These are phyloP conservation scores for Cryptocephalus moraei DNA, from an alignment of 2,888 invertebrate species.

Conservation along the genomic window DNA sequence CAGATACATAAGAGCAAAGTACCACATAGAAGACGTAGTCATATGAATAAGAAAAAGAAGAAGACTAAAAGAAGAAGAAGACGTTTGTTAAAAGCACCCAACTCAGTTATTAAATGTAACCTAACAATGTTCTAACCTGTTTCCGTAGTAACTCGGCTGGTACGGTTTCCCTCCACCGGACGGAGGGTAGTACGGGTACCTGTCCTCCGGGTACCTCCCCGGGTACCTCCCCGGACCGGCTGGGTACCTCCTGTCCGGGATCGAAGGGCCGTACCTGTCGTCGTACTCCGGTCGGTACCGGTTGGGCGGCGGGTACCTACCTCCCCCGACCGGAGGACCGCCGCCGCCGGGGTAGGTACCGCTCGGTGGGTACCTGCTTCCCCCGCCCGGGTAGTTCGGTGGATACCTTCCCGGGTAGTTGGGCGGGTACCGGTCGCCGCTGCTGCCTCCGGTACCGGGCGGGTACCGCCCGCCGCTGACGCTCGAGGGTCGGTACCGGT, in stretches of 20 bases:
- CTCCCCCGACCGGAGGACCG: constrained; percentile 22
- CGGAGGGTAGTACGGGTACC: constrained; percentile 19
- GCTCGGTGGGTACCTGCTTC: constrained; percentile 17
- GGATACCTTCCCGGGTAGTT: constrained; percentile 20
- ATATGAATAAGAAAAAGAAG: no score
- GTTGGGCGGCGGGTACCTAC: constrained; percentile 17
- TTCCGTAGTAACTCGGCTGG: not conserved
- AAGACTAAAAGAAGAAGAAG: no score
- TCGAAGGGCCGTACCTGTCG: not conserved
- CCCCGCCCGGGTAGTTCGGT: constrained; percentile 28
- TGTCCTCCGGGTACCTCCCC: constrained; percentile 8
- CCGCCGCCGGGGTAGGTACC: constrained; percentile 17
- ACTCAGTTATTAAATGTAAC: no score
- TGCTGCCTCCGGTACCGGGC: constrained; percentile 16
- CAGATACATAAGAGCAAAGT: no score
- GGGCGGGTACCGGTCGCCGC: constrained; percentile 19
- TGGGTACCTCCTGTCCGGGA: not conserved
- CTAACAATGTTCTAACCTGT: no score
- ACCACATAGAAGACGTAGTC: no score
- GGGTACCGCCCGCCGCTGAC: constrained; percentile 16
- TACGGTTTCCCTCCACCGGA: constrained; percentile 12
- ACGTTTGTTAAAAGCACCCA: no score
- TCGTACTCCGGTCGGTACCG: constrained; percentile 1
- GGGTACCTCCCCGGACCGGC: constrained; percentile 15
- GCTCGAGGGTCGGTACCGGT: constrained; percentile 2